Evolutionary conservation across 2,113 vertebrate genomes (phyloP).

Genomic region (Lethenteron reissneri): DNA sequence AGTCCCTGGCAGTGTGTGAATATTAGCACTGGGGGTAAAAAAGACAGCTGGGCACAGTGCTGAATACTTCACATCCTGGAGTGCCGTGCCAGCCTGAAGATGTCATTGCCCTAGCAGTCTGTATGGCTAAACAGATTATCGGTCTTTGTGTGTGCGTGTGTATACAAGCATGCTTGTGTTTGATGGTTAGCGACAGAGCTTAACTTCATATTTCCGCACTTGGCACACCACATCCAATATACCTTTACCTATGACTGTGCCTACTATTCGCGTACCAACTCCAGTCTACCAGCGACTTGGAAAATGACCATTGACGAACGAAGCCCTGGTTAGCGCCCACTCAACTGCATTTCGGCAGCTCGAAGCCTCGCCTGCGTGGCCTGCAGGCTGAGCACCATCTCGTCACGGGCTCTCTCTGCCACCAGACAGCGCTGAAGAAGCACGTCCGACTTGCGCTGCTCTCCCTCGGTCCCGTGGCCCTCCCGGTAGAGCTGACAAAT

Average conservation of each 20-base stretch:
- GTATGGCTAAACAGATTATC: not conserved
- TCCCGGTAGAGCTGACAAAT: conserved; percentile 39
- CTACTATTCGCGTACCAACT: no score
- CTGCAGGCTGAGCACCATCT: conserved; percentile 45
- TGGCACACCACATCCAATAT: not conserved
- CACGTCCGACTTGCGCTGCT: conserved; percentile 46
- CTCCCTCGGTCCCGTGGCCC: conserved; percentile 28
- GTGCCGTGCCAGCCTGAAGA: no score
- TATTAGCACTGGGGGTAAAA: no score
- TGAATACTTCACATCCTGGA: no score
- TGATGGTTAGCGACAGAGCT: not conserved
- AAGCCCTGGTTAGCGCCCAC: conserved; percentile 15
- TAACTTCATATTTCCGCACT: conserved; percentile 1
- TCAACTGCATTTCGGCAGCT: conserved; percentile 65
- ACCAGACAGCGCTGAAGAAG: conserved; percentile 53
- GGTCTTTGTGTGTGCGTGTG: not conserved
- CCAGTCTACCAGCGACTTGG: no score
- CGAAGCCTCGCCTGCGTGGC: conserved; percentile 47
- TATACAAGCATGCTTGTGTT: not conserved
- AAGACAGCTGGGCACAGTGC: no score
- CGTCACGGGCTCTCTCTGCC: conserved; percentile 47
- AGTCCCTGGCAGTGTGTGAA: no score
- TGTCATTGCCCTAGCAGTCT: no score
- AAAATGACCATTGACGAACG: not conserved
- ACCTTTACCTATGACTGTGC: no score